These are phyloP conservation scores for Phenganax stokvisi DNA, from an alignment of 92 coral and sea anemone species.

Conservation along the genomic window DNA sequence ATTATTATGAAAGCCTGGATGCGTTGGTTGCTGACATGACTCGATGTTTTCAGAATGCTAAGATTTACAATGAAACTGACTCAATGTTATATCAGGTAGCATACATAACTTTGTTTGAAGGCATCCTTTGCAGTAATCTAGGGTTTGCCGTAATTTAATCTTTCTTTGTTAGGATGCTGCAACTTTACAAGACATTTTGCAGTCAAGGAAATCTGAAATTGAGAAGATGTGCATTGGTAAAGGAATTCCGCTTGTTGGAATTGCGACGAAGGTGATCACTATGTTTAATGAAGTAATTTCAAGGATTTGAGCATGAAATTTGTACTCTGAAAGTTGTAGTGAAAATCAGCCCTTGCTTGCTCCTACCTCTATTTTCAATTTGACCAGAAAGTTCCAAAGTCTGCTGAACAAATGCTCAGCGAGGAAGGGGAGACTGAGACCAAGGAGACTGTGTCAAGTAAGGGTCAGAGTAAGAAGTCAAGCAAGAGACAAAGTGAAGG, in stretches of 20 bases:
- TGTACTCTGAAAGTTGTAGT: too few relatives aligned
- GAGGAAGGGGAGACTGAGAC: constrained; percentile 31
- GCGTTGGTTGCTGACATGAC: constrained; percentile 72
- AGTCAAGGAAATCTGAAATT: constrained; percentile 68
- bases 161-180: constrained; percentile 69
- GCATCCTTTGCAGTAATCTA: neutral
- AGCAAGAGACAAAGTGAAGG: constrained; percentile 59
- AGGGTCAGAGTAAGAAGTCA: neutral
- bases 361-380: neutral
- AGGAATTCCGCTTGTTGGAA: constrained; percentile 75
- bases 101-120: neutral
- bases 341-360: neutral
- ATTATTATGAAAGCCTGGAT: constrained; percentile 76
- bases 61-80: constrained; percentile 85
- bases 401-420: constrained; percentile 16
- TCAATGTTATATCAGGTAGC: constrained; percentile 90
- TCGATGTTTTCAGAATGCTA: constrained; percentile 83
- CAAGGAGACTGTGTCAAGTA: constrained; percentile 24
- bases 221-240: constrained; percentile 59
- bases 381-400: constrained; percentile 2
- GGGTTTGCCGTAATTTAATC: neutral
- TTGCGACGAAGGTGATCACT: constrained; percentile 48
- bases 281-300: neutral
- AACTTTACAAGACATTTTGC: constrained; percentile 74
- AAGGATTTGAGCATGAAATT: too few relatives aligned